Evolutionary conservation across 1,140 invertebrate genomes (phyloP), one percentile per base, ranked within the genome.

Genomic region (Lasioglossum albipes): DNA sequence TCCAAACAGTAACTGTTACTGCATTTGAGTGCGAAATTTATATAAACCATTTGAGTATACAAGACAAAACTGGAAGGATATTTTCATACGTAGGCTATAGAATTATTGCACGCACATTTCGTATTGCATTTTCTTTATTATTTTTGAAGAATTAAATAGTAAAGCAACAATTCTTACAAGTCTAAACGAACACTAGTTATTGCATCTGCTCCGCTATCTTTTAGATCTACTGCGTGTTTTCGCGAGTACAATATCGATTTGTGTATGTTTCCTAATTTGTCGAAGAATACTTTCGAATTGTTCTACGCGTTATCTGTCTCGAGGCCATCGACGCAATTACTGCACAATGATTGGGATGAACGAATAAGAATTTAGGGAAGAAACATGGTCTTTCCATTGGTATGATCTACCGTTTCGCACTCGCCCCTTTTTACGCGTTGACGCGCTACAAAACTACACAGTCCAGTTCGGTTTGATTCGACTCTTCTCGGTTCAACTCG

Each of bases 401-500:
- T 52, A 75, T 69, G 73, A 80, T 80, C 79, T 80, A 75, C 75
- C 45, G 54, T 27, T 62, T 80, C 57, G 49, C 75, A 68, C 42
- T 81, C 73, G 68, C 73, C 69, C 52, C 65, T 81, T 85, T 85
- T 84, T 82, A 84, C 78, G 77, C 83, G 78, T 85, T 79, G 49
- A 84, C 79, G 82, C 79, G 84, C 79, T 70, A 77, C 78, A 79
- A 85, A 79, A 84, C 69, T 84, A 74, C 72, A 75, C 68, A 59
- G 54, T 59, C 52, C 54, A 78, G 75, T 79, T 84, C 71, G 81
- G 81, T 79, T 79, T 73, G 75, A 81, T 75, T 79, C 82, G 82
- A 66, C 74, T 73, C 84, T 79, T 76, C 77, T 76, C 82, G 72
- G 79, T 80, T 81, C 82, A 82, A 84, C 78, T 85, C 82, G 84